A percentile compares a stretch with the other conserved stretches of the same genome.
These are phyloP conservation scores for Beris chalybata DNA, from an alignment of 2,888 invertebrate genomes.

Conservation along the genomic window DNA sequence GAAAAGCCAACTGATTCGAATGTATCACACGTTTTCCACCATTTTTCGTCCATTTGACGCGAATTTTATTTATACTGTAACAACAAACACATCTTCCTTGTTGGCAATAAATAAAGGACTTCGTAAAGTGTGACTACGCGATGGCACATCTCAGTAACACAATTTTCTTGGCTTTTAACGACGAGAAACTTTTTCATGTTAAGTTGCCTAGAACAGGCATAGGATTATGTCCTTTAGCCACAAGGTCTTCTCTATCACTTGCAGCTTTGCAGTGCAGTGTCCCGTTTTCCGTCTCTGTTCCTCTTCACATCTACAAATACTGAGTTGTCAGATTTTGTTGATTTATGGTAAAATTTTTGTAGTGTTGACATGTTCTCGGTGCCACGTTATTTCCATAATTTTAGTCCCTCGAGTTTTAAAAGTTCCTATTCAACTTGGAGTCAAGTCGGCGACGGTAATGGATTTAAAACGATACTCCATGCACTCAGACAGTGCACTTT, in stretches of 20 bases:
- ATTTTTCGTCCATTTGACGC: slow-evolving; percentile 38
- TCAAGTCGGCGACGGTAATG: not conserved
- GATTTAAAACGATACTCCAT: slow-evolving; percentile 3
- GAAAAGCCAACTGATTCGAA: slow-evolving; percentile 11
- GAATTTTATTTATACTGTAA: slow-evolving; percentile 25
- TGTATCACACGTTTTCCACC: slow-evolving; percentile 31
- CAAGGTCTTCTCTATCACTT: not conserved
- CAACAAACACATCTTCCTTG: slow-evolving; percentile 17
- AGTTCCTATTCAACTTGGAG: not conserved
- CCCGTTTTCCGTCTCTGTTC: too few species aligned
- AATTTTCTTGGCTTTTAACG: not conserved
- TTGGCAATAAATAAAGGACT: not conserved
- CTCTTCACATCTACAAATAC: not conserved
- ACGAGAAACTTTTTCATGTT: slow-evolving; percentile 6
- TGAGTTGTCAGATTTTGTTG: slow-evolving; percentile 17
- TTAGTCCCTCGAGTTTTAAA: not conserved
- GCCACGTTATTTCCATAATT: not conserved
- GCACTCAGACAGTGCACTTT: too few species aligned
- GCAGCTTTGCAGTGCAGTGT: not conserved
- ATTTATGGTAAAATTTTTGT: slow-evolving; percentile 13
- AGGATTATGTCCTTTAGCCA: slow-evolving; percentile 4
- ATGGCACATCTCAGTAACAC: not conserved
- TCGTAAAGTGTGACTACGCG: not conserved
- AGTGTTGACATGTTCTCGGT: slow-evolving; percentile 1
- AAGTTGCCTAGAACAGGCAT: slow-evolving; percentile 1